phyloP scores from a whole-genome alignment of 2,113 vertebrate species.

The Alethe diademata region DNA sequence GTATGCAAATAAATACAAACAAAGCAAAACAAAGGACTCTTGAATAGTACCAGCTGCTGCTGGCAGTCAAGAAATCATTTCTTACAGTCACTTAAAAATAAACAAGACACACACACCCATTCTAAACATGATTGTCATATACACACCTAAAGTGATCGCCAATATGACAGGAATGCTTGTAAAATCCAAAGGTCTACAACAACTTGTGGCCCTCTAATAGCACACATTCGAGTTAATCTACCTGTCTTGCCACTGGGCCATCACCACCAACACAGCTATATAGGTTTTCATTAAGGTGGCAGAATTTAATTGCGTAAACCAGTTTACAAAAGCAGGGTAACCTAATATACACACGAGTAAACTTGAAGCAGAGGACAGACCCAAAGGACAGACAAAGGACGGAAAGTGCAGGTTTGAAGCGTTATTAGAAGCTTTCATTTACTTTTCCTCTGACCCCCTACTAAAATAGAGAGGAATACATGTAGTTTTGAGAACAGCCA shows the following conservation, averaged over 20 bases:
- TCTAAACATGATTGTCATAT: neutral
- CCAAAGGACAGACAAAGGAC: neutral
- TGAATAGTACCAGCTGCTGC: slow-evolving; percentile 68
- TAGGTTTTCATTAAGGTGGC: slow-evolving; percentile 11
- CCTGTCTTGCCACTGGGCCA: slow-evolving; percentile 27
- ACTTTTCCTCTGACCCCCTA: neutral
- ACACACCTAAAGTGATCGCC: neutral
- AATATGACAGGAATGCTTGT: neutral
- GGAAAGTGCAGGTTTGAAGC: slow-evolving; percentile 17
- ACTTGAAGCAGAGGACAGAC: neutral
- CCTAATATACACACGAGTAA: neutral
- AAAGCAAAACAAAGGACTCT: slow-evolving; percentile 55
- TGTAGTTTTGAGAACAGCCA: neutral
- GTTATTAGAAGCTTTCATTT: neutral
- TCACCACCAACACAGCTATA: slow-evolving; percentile 26
- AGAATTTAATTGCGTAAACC: slow-evolving; percentile 61
- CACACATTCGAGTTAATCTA: slow-evolving; percentile 45
- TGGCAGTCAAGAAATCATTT: slow-evolving; percentile 54
- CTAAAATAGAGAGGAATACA: neutral
- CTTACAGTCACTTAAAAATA: slow-evolving; percentile 12
- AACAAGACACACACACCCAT: neutral
- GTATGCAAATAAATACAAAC: slow-evolving; percentile 75
- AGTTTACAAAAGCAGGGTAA: slow-evolving; percentile 56
- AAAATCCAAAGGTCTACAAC: neutral
- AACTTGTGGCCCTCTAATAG: neutral